Percentiles rank a stretch among this genome's conserved stretches.
phyloP scores from a whole-genome alignment of 2,797 vertebrate species.

The Lutjanus campechanus region DNA sequence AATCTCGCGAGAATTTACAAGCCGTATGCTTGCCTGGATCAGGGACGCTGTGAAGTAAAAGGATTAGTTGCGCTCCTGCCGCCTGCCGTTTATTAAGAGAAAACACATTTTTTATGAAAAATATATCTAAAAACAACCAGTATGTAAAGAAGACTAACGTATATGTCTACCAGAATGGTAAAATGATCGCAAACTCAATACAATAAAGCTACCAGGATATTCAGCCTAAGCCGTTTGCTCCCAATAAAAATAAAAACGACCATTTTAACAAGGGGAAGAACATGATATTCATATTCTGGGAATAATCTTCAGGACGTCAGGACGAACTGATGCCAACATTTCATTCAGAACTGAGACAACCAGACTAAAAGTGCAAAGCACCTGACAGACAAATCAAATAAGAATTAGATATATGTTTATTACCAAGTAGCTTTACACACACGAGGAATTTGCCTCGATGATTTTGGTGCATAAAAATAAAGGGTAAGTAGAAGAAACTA shows the following conservation, averaged over 20 bases:
- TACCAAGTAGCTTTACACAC: too few relatives aligned
- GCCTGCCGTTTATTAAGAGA: background rate
- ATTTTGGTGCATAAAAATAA: too few relatives aligned
- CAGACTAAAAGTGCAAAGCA: too few relatives aligned
- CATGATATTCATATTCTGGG: too few relatives aligned
- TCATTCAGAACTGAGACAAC: too few relatives aligned
- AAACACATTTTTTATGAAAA: background rate
- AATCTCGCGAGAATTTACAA: slow-evolving; percentile 55
- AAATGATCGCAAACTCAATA: background rate
- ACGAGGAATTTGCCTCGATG: too few relatives aligned
- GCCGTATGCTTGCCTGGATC: background rate
- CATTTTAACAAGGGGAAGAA: background rate
- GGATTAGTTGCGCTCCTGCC: slow-evolving; percentile 34
- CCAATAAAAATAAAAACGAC: background rate
- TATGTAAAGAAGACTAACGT: background rate
- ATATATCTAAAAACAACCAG: background rate
- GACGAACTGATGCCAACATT: too few relatives aligned
- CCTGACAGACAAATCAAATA: too few relatives aligned
- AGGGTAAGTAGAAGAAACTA: too few relatives aligned
- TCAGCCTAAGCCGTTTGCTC: too few relatives aligned
- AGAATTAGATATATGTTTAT: too few relatives aligned
- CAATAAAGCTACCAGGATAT: background rate
- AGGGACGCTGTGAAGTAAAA: slow-evolving; percentile 10
- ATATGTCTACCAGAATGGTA: background rate
- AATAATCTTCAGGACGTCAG: too few relatives aligned